Base-by-base conservation (phyloP, 2,888 invertebrate species). In the Capitulum mitella region DNA sequence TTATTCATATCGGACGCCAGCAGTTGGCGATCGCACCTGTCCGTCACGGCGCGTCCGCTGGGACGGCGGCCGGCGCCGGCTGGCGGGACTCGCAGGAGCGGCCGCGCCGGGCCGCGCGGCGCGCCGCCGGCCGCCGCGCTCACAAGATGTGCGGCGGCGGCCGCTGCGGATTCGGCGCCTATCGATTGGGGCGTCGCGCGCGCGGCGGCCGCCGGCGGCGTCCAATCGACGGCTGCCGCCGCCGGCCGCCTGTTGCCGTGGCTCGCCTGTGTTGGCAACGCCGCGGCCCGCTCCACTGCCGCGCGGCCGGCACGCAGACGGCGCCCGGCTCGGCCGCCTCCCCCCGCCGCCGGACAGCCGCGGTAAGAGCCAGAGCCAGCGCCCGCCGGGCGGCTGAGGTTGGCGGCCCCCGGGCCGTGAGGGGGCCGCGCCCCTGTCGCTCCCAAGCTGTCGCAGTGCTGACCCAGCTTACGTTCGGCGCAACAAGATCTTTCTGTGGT, bases 171-270 rank as follows among this genome's bases (percentile, higher is more conserved):
- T 37, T 70, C 37, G 70, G 70, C 70, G 34, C 3, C 37, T 70
- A 70, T 70, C 70, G 70, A 70, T 70, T 70, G 22, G 19, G 70
- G 34, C 19, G 70, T 22, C 29, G 70, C 70, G 70, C 37, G 29
- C 29, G 70, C 70, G 70, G 70, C 64, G 64, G 64, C 19, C 29
- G 5, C 34, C 16, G 64, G 34, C 29, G n/a, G n/a, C n/a, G 58
- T n/a, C 61, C 61, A 61, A 61, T 61, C 32, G 61, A 14, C 61
- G 32, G 22, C 22, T 16, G 22, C 51, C 5, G 51, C 10, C 32
- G 64, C 16, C 64, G 64, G 26, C 26, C 64, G 64, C 34, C 64
- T 64, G 64, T 58, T 58, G 58, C 58, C 58, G 10, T 10, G 58
- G 58, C 29, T 14, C 29, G 58, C 29, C 58, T 58, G 58, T 58